A percentile compares a stretch with the other conserved stretches of the same genome.
Conservation (phyloP, 2,113 vertebrate genomes). For the Phrynocephalus versicolor region DNA sequence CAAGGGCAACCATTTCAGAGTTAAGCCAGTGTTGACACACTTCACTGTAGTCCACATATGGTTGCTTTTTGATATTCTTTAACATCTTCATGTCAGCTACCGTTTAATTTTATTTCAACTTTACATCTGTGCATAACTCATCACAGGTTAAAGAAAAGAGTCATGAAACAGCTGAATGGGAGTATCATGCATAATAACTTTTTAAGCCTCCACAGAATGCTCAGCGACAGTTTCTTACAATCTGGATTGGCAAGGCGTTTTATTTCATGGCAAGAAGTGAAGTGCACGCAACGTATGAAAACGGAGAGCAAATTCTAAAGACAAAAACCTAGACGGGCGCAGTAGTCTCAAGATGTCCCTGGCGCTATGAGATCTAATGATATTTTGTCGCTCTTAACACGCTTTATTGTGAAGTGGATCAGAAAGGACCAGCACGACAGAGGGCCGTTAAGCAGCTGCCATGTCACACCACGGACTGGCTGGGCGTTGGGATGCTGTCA, state of each 20-base stretch:
- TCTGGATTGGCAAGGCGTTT: background rate
- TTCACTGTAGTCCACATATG: background rate
- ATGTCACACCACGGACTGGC: constrained; percentile 85
- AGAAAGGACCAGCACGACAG: constrained; percentile 38
- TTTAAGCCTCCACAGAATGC: background rate
- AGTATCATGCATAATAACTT: background rate
- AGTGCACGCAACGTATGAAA: background rate
- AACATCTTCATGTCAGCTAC: background rate
- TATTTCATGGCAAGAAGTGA: constrained; percentile 8
- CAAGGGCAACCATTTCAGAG: too few relatives aligned
- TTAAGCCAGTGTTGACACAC: background rate
- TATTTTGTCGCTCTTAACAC: constrained; percentile 39
- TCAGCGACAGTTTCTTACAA: background rate
- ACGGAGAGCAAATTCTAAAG: background rate
- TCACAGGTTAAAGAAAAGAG: background rate
- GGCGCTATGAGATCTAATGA: background rate
- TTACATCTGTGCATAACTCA: background rate
- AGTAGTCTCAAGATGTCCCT: background rate
- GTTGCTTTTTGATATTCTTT: background rate
- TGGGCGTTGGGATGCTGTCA: constrained; percentile 77
- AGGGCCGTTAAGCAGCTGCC: background rate
- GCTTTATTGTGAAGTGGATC: constrained; percentile 57
- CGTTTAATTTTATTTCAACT: background rate
- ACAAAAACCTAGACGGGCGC: constrained; percentile 7
- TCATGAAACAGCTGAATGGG: background rate